Evolutionary conservation across 1,140 invertebrate species (phyloP).

Genomic region (Heliconius melpomene): DNA sequence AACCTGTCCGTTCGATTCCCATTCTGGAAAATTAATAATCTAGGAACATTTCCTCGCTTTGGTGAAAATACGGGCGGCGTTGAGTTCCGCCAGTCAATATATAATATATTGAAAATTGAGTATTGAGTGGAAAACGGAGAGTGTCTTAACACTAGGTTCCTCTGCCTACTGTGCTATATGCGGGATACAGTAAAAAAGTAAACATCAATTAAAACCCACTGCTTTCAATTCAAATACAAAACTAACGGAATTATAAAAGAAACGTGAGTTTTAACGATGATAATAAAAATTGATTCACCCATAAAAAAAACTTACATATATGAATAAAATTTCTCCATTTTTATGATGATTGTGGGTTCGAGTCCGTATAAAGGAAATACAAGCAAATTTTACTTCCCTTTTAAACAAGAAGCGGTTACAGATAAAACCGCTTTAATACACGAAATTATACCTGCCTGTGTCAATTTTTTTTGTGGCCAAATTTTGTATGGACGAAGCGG

Average conservation of each 20-base stretch:
- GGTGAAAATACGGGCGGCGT: too few relatives aligned
- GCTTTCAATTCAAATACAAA: conserved; percentile 64
- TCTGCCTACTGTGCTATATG: too few relatives aligned
- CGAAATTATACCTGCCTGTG: not conserved
- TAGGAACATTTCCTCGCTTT: too few relatives aligned
- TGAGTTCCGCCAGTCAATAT: too few relatives aligned
- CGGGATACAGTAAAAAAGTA: too few relatives aligned
- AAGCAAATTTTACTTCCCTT: too few relatives aligned
- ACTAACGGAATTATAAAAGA: conserved; percentile 57
- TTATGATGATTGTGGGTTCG: not conserved
- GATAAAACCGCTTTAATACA: not conserved
- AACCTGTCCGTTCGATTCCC: too few relatives aligned
- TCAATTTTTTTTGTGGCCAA: not conserved
- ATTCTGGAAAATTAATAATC: too few relatives aligned
- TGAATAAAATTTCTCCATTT: not conserved
- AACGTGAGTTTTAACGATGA: conserved; percentile 41
- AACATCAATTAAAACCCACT: conserved; percentile 54
- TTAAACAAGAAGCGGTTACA: not conserved
- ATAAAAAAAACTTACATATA: not conserved
- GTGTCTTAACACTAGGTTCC: too few relatives aligned
- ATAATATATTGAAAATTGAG: too few relatives aligned
- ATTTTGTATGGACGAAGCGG: not conserved
- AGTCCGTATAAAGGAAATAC: not conserved
- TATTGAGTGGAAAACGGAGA: too few relatives aligned
- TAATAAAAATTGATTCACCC: conserved; percentile 24